Percentiles rank a stretch among this genome's conserved stretches.
Evolutionary conservation across 2,888 invertebrate species (phyloP).

Genomic region (Atethmia centrago): DNA sequence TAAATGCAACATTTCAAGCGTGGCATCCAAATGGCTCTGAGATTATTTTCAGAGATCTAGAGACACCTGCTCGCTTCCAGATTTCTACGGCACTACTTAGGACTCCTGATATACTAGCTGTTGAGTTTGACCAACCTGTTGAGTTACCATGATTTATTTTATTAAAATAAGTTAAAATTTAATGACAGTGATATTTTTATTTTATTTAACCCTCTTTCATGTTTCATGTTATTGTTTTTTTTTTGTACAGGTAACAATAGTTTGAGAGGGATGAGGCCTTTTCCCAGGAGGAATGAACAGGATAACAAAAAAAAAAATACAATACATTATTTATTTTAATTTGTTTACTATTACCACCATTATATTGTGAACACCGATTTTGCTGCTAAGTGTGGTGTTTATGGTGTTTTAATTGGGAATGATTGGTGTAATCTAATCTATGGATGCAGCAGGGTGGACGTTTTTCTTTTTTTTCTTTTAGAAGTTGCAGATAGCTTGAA

Average conservation of each 20-base stretch:
- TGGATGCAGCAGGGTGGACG: neutral
- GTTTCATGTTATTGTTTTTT: neutral
- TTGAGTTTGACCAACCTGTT: constrained; percentile 77
- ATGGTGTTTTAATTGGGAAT: too few species aligned
- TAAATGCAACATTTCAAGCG: constrained; percentile 78
- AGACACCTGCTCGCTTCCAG: constrained; percentile 78
- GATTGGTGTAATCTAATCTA: neutral
- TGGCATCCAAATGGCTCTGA: constrained; percentile 83
- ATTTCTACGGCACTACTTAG: constrained; percentile 80
- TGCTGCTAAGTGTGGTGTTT: neutral
- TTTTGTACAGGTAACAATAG: neutral
- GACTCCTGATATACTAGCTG: constrained; percentile 79
- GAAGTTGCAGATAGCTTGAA: neutral
- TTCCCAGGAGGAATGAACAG: neutral
- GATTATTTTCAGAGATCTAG: constrained; percentile 77
- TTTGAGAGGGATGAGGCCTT: neutral
- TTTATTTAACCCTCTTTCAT: neutral
- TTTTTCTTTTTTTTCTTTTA: neutral
- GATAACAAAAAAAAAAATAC: neutral
- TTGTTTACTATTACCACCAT: neutral
- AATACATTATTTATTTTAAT: neutral
- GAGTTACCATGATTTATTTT: constrained; percentile 42
- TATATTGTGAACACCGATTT: neutral
- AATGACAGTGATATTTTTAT: neutral
- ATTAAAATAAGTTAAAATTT: constrained; percentile 2